A percentile compares a stretch with the other conserved stretches of the same genome.
Evolutionary conservation across 30 jellyfish, hydroid and myxozoan species (phyloP).

Genomic region (Nemopilema nomurai): DNA sequence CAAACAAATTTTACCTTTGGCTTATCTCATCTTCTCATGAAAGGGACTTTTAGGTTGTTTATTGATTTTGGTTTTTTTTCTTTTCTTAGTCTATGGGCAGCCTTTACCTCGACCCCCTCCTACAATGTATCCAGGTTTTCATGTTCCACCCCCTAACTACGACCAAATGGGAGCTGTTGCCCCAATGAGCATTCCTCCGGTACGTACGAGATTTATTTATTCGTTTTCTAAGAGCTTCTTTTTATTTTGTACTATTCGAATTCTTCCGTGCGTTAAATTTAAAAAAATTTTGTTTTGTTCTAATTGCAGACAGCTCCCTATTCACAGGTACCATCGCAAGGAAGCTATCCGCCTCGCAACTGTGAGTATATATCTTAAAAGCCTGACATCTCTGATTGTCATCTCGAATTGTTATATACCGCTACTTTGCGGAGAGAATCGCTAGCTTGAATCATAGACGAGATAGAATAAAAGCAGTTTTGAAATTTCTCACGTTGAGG

Average conservation of each 20-base stretch:
- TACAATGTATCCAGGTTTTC: constrained; percentile 33
- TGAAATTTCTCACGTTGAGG: no score
- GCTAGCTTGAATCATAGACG: no score
- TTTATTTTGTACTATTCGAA: not conserved
- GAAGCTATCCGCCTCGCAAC: constrained; percentile 13
- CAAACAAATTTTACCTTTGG: no score
- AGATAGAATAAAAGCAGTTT: no score
- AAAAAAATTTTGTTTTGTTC: no score
- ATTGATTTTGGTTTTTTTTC: no score
- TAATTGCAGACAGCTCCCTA: constrained; percentile 21
- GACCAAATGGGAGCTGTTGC: not conserved
- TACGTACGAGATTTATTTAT: not conserved
- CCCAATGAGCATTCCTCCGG: not conserved
- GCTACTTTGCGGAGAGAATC: no score
- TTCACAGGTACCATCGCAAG: constrained; percentile 21
- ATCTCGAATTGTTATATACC: no score
- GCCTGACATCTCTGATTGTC: not conserved
- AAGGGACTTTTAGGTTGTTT: no score
- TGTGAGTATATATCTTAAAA: constrained; percentile 29
- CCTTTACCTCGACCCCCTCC: constrained; percentile 25
- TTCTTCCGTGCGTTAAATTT: no score
- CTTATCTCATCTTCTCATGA: no score
- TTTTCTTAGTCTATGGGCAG: constrained; percentile 28
- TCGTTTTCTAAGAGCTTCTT: not conserved
- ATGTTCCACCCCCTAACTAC: constrained; percentile 33